Base-by-base conservation (phyloP, 2,113 vertebrate species). In the Anas platyrhynchos region DNA sequence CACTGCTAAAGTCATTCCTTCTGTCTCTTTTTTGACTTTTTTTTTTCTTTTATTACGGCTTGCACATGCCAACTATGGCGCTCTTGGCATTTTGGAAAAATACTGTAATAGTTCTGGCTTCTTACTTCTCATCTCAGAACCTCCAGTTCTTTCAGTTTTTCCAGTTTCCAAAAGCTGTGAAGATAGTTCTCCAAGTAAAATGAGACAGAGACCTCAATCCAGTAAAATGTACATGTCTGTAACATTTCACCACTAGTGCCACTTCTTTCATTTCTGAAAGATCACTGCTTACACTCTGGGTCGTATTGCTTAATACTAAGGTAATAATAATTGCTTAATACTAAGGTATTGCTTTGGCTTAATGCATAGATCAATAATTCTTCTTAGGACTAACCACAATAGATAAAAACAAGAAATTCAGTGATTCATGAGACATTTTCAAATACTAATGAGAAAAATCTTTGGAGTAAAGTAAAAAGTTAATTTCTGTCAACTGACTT, bases 31-130 rank as follows among this genome's bases (percentile, higher is more conserved):
- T 34, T 46, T 36, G 41, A 18, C n/a, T 84, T 56, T 25, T 21
- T 69, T 46, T 46, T 48, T 85, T 83, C 84, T 72, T 50, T 50
- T 50, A 43, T 91, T 75, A 65, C 43, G 68, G 38, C 58, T 71
- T 93, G 62, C 73, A 32, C 31, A 62, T 41, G 38, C 86, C 80
- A 65, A 91, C 86, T 95, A n/a, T 75, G 69, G 76, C 86, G 54
- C 65, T 84, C 1, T 32, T 79, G 92, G 73, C 86, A 76, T 86
- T 93, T 93, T 82, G 80, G 83, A 82, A 91, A 91, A 94, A 72
- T 16, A 9, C 41, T 56, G 54, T 83, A 78, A 89, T 61, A 44
- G 31, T n/a, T 89, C 65, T 13, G 11, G 34, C 76, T 93, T 94
- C 77, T 92, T 68, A 21, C 66, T 78, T 95, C 69, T 78, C 20